phyloP scores from a whole-genome alignment of 2,888 invertebrate species.

The Pristionchus arcanus region DNA sequence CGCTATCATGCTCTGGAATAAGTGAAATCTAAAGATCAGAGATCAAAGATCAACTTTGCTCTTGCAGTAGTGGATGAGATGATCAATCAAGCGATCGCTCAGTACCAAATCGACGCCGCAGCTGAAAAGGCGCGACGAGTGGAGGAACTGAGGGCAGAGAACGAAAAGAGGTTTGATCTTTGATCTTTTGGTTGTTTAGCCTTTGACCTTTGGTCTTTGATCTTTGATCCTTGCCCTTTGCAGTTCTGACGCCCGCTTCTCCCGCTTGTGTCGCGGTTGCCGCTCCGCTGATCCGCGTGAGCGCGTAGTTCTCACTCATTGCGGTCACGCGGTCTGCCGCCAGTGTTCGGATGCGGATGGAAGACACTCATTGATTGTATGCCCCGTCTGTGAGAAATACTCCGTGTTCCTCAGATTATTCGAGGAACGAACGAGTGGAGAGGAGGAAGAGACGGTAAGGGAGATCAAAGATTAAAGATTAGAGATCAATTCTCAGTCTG shows the following conservation, averaged over 20 bases:
- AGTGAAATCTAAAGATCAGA: not conserved
- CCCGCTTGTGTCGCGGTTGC: not conserved
- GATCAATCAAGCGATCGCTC: not conserved
- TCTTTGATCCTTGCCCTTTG: not conserved
- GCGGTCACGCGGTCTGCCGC: not conserved
- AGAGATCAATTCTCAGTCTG: not conserved
- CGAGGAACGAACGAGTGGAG: not conserved
- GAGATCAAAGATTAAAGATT: not conserved
- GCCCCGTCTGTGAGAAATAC: not conserved
- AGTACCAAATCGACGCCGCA: not conserved
- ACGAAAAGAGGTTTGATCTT: not conserved
- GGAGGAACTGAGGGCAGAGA: not conserved
- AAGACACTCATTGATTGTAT: not conserved
- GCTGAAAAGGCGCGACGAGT: not conserved
- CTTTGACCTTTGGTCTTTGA: not conserved
- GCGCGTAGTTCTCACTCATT: slow-evolving; percentile 10
- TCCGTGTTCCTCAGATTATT: not conserved
- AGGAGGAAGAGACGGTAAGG: not conserved
- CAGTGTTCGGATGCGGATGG: not conserved
- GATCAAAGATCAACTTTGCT: not conserved
- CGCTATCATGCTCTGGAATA: not conserved
- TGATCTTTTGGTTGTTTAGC: not conserved
- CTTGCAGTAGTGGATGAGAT: not conserved
- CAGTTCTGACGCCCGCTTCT: not conserved
- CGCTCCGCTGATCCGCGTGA: not conserved